These are phyloP conservation scores for Popillia japonica DNA, from an alignment of 1,140 invertebrate species.

Conservation along the genomic window DNA sequence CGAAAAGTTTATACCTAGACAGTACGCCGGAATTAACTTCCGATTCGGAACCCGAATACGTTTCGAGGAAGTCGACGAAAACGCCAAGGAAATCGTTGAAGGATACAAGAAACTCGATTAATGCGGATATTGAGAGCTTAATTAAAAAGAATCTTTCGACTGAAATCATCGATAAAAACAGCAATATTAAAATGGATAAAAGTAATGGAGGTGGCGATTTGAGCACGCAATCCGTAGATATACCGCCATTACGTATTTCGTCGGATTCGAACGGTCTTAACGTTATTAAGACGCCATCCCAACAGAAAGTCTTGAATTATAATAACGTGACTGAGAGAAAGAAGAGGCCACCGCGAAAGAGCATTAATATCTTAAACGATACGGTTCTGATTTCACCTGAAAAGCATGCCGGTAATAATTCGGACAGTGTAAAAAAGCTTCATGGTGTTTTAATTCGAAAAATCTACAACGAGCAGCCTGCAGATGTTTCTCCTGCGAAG, in stretches of 20 bases:
- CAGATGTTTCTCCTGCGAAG: not conserved
- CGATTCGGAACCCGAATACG: constrained; percentile 27
- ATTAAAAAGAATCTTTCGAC: not conserved
- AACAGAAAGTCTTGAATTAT: not conserved
- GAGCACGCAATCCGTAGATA: not conserved
- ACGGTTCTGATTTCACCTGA: not conserved
- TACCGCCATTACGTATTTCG: not conserved
- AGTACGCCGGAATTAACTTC: constrained; percentile 15
- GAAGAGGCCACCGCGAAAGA: constrained; percentile 9
- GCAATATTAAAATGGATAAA: not conserved
- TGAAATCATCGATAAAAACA: not conserved
- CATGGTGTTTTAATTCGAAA: not conserved
- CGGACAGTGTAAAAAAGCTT: not conserved
- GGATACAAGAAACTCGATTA: not conserved
- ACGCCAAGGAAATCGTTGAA: not conserved
- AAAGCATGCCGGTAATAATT: not conserved
- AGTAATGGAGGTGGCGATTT: not conserved
- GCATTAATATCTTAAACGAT: not conserved
- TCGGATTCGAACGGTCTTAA: not conserved
- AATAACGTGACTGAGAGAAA: constrained; percentile 25
- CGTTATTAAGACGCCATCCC: not conserved
- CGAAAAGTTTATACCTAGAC: not conserved
- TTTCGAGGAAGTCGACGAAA: not conserved
- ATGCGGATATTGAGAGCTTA: not conserved
- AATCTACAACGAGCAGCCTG: not conserved